Evolutionary conservation across 2,113 vertebrate species (phyloP).

Genomic region (Clupea harengus): DNA sequence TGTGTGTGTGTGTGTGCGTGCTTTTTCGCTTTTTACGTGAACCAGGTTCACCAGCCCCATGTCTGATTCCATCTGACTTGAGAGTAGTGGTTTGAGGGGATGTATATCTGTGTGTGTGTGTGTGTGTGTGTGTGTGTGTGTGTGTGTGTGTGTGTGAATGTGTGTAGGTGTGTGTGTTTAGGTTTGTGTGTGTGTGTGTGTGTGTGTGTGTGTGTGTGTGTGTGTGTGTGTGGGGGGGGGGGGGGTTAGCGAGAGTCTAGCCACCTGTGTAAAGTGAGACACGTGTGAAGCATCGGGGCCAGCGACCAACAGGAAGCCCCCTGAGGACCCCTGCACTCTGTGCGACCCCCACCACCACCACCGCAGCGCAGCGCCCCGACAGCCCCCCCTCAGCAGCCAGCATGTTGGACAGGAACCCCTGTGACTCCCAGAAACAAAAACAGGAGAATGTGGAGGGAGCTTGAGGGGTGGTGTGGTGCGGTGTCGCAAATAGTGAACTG

Average conservation of each 20-base stretch:
- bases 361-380: background rate
- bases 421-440: too few relatives aligned
- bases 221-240: conserved; percentile 38
- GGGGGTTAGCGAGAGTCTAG: background rate
- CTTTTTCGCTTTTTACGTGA: too few relatives aligned
- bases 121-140: background rate
- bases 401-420: too few relatives aligned
- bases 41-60: too few relatives aligned
- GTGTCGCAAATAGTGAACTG: too few relatives aligned
- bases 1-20: too few relatives aligned
- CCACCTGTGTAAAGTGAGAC: background rate
- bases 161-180: background rate
- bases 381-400: background rate
- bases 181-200: background rate
- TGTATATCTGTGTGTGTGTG: background rate
- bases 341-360: background rate
- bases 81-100: background rate
- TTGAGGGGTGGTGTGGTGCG: too few relatives aligned
- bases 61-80: too few relatives aligned
- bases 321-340: background rate
- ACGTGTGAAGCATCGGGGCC: background rate
- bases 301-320: background rate
- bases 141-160: background rate
- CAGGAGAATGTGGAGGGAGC: too few relatives aligned
- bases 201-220: background rate